Conservation (phyloP, 2,797 vertebrate genomes). For the Typhlichthys eigenmanni region DNA sequence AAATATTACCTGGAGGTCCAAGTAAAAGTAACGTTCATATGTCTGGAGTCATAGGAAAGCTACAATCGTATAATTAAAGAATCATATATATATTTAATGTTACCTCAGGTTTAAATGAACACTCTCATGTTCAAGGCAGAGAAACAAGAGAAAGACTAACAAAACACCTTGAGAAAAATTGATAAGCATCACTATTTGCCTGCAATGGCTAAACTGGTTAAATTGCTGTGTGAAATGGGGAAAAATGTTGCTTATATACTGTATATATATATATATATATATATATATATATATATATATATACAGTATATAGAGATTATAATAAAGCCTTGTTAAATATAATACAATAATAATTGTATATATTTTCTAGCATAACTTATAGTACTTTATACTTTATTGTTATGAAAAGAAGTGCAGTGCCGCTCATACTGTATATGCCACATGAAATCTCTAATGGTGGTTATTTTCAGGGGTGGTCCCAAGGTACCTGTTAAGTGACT, state of each 20-base stretch:
- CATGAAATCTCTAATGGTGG: conserved; percentile 70
- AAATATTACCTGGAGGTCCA: conserved; percentile 3
- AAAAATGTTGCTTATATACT: too few species aligned
- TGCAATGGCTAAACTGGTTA: not conserved
- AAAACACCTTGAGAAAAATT: conserved; percentile 1
- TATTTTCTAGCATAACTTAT: conserved; percentile 47
- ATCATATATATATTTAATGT: not conserved
- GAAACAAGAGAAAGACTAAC: not conserved
- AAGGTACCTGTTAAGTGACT: conserved; percentile 76
- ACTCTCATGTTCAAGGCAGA: conserved; percentile 17
- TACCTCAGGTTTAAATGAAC: conserved; percentile 1
- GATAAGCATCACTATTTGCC: conserved; percentile 1
- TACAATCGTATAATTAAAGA: conserved; percentile 32
- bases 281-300: too few species aligned
- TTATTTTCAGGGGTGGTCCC: conserved; percentile 76
- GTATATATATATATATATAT: too few species aligned
- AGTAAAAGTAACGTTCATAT: too few species aligned
- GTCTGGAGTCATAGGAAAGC: conserved; percentile 15
- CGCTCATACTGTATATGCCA: conserved; percentile 66
- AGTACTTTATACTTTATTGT: conserved; percentile 47
- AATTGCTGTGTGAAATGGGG: not conserved
- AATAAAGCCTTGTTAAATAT: not conserved
- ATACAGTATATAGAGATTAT: too few species aligned
- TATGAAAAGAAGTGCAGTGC: conserved; percentile 57
- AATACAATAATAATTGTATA: conserved; percentile 17